phyloP scores from a whole-genome alignment of 2,888 invertebrate species.

The Tenthredo notha region DNA sequence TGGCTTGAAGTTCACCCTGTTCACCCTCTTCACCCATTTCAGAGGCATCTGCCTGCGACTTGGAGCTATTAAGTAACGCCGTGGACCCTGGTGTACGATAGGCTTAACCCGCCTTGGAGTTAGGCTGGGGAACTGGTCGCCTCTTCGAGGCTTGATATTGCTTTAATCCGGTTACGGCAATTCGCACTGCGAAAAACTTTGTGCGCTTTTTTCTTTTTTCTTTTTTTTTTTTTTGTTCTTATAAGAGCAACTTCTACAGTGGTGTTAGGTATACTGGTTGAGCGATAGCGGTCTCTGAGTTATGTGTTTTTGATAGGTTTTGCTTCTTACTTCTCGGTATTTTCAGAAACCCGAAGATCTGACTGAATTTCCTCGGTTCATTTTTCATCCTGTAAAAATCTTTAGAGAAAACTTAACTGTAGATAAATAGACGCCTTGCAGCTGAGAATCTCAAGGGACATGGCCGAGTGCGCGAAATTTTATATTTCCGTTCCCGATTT shows the following conservation, averaged over 20 bases:
- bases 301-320: background rate
- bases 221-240: background rate
- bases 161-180: conserved; percentile 30
- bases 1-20: conserved; percentile 49
- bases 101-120: conserved; percentile 34
- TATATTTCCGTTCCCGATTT: conserved; percentile 50
- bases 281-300: background rate
- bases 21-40: conserved; percentile 48
- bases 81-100: conserved; percentile 37
- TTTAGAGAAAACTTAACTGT: conserved; percentile 12
- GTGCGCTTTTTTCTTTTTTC: background rate
- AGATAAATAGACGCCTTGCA: conserved; percentile 42
- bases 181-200: conserved; percentile 7
- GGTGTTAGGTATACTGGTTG: background rate
- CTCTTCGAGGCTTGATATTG: conserved; percentile 30
- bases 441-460: conserved; percentile 32
- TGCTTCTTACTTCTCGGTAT: background rate
- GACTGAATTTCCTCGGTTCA: background rate
- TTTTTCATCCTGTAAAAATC: conserved; percentile 15
- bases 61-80: conserved; percentile 51
- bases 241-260: background rate
- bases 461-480: conserved; percentile 43
- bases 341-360: conserved; percentile 31
- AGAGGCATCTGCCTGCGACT: conserved; percentile 49
- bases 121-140: conserved; percentile 37